phyloP scores from a whole-genome alignment of 2,113 vertebrate species.

The Toxostoma redivivum region DNA sequence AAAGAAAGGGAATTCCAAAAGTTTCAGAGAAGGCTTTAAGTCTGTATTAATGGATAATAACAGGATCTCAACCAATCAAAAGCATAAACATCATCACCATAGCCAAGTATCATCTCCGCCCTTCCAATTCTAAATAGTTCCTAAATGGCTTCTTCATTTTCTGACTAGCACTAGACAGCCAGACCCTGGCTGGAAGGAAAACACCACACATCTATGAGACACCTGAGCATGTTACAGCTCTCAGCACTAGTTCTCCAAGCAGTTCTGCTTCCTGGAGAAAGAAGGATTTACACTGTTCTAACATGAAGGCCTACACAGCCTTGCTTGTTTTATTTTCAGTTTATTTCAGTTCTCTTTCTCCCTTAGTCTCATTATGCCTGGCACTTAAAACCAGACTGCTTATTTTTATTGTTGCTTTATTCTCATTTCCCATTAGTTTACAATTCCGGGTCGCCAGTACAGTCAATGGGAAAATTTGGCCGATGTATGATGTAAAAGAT shows the following conservation, averaged over 20 bases:
- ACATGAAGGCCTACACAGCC: neutral
- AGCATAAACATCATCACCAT: accelerated
- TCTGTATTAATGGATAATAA: neutral
- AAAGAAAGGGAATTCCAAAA: neutral
- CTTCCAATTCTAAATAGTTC: neutral
- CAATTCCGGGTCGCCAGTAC: neutral
- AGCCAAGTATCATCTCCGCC: neutral
- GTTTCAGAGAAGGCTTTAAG: neutral
- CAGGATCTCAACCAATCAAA: neutral
- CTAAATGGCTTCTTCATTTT: neutral
- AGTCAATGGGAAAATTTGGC: neutral
- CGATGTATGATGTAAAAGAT: accelerated
- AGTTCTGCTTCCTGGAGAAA: neutral
- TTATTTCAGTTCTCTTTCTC: neutral
- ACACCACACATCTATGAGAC: neutral
- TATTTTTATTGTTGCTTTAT: neutral
- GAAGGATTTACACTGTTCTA: neutral
- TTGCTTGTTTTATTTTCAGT: neutral
- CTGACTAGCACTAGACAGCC: neutral
- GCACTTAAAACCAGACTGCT: neutral
- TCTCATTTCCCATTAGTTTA: neutral
- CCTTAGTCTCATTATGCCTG: neutral
- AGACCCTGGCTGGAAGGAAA: neutral
- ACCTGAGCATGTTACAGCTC: neutral
- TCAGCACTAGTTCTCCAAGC: neutral